Conservation (phyloP, 2,888 invertebrate species). For the Cheilosia urbana region DNA sequence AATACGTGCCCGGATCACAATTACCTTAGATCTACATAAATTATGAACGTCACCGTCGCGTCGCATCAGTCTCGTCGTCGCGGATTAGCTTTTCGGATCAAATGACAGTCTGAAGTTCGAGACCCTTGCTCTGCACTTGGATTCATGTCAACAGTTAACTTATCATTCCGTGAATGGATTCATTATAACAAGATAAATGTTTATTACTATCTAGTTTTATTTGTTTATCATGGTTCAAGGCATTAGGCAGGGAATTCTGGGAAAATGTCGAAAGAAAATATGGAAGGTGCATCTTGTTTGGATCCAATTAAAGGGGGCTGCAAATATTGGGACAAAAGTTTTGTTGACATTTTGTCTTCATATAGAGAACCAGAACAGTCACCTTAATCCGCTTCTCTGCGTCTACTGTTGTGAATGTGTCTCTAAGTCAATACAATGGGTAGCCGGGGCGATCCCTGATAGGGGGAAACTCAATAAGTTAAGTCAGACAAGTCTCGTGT, state of each 20-base stretch:
- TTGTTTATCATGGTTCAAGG: conserved; percentile 24
- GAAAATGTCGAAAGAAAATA: neutral
- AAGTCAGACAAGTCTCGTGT: conserved; percentile 42
- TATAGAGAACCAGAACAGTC: no score
- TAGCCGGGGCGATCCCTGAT: neutral
- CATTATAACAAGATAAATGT: conserved; percentile 19
- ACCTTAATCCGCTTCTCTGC: conserved; percentile 1
- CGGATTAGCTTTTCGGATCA: conserved; percentile 28
- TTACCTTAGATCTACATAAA: conserved; percentile 12
- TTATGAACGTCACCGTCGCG: neutral
- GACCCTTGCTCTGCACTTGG: conserved; percentile 3
- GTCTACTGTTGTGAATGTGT: neutral
- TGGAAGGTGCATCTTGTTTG: neutral
- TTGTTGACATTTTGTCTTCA: conserved; percentile 1
- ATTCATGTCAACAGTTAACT: conserved; percentile 25
- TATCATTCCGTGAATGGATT: conserved; percentile 57
- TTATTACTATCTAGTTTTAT: conserved; percentile 21
- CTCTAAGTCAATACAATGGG: conserved; percentile 8
- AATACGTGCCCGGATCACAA: conserved; percentile 36
- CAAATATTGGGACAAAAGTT: conserved; percentile 7
- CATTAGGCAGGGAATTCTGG: neutral
- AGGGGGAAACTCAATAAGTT: conserved; percentile 28
- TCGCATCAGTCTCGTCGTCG: no score
- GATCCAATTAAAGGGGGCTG: conserved; percentile 14
- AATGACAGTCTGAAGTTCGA: conserved; percentile 18